phyloP scores from a whole-genome alignment of 2,797 vertebrate genomes.

The Chrosomus eos region DNA sequence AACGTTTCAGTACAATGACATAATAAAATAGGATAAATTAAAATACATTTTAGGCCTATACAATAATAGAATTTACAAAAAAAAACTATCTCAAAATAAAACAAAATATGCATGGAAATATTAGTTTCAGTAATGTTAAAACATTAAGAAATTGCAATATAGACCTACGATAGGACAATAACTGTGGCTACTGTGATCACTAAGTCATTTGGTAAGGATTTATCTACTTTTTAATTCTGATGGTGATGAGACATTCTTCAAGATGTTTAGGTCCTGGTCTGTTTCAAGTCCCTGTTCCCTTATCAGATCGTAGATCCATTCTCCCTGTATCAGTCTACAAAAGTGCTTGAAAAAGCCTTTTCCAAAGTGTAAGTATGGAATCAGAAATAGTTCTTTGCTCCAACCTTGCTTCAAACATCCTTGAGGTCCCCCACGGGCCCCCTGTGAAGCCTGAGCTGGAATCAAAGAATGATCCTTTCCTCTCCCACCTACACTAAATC shows the following conservation, averaged over 20 bases:
- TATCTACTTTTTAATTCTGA: not conserved
- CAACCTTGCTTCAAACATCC: slow-evolving; percentile 25
- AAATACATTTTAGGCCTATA: not conserved
- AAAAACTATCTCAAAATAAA: not conserved
- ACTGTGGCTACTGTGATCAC: not conserved
- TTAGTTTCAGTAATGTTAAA: not conserved
- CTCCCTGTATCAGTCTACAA: not conserved
- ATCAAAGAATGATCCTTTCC: slow-evolving; percentile 31
- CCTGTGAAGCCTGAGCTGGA: slow-evolving; percentile 12
- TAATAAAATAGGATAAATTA: not conserved
- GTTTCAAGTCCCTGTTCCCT: not conserved
- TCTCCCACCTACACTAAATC: slow-evolving; percentile 29
- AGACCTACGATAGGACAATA: no score
- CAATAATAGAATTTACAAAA: not conserved
- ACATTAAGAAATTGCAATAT: not conserved
- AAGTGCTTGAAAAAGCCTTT: not conserved
- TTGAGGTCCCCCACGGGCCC: not conserved
- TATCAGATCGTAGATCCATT: not conserved
- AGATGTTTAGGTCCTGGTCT: not conserved
- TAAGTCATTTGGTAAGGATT: not conserved
- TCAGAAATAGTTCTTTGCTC: slow-evolving; percentile 5
- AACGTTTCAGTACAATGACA: not conserved
- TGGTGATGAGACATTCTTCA: not conserved
- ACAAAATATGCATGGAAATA: not conserved
- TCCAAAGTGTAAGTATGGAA: not conserved